Conservation (phyloP, 1,140 invertebrate species). For the Drosophila oshimai region DNA sequence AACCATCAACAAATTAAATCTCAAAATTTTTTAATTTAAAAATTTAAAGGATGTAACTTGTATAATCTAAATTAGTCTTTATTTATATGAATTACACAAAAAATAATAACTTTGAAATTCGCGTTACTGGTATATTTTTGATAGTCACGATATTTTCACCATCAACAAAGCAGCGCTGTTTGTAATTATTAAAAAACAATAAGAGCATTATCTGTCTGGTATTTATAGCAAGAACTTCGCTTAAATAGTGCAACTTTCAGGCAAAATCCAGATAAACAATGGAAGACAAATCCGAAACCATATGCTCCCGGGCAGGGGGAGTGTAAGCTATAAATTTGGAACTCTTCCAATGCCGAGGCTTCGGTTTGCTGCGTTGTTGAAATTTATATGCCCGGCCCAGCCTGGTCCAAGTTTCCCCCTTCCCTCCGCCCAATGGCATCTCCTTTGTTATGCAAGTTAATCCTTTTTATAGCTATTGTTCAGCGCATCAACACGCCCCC, state of each 20-base stretch:
- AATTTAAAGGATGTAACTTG: no score
- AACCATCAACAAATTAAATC: no score
- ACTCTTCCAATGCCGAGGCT: constrained; percentile 36
- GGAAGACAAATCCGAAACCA: neutral
- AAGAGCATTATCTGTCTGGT: neutral
- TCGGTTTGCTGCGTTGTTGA: constrained; percentile 9
- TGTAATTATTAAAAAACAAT: neutral
- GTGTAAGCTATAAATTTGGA: constrained; percentile 37
- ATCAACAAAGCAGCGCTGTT: neutral
- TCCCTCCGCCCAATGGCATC: constrained; percentile 5
- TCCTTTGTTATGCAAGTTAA: constrained; percentile 77
- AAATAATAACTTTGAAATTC: neutral
- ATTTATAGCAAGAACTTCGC: neutral
- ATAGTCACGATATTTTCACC: neutral
- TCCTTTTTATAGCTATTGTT: constrained; percentile 79
- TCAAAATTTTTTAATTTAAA: no score
- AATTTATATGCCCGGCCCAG: constrained; percentile 35
- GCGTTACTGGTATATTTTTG: neutral
- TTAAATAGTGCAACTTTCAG: neutral
- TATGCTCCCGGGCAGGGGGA: constrained; percentile 7
- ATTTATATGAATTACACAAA: no score
- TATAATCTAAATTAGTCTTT: no score
- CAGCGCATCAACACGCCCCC: constrained; percentile 70
- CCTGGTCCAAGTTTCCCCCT: neutral
- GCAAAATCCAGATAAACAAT: constrained; percentile 16